Base-by-base conservation (phyloP, 92 coral and sea anemone species). In the Bergia sp. region DNA sequence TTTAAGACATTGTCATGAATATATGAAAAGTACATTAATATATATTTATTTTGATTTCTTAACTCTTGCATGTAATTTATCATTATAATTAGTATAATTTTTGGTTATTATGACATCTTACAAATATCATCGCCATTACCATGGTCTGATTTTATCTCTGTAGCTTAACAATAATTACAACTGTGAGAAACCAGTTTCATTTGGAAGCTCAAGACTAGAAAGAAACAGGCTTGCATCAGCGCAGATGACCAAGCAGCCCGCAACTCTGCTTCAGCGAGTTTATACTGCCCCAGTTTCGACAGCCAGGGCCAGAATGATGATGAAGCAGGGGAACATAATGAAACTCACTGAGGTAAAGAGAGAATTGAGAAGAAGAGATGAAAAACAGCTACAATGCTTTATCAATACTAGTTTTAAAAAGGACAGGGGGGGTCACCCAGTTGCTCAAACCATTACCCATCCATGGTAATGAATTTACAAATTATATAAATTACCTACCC, bases 261-360 rank as follows among this genome's bases (percentile, higher is more conserved):
- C 81, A 39, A 20, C 11, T 37, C 78, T 84, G 16, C 73, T 69
- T 21, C 92, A 88, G 67, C 89, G 94, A 38, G 89, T 81, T 3
- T 49, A 78, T 37, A 91, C 95, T 36, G 95, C 92, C 47, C 94
- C 95, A 12, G 94, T 93, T 20, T 93, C 95, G 13, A 74, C 74
- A 58, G 95, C 95, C 0, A 89, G 82, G 77, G 95, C 94, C 29
- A 47, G 73, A 15, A 87, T 91, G 61, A 77, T 91, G 39, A 37
- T 87, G 74, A 91, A 72, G 64, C 94, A 91, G 76, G 95, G 89
- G 21, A 71, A 93, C 64, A 82, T 92, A n/a, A 50, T 82, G 5
- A 91, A 77, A 69, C 80, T 86, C 42, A 88, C 80, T 16, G 88
- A 91, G 91, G 95, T 93, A 43, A 20, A 67, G 43, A 79, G 55